Conservation (phyloP, 2,113 vertebrate species). For the Piaya cayana region DNA sequence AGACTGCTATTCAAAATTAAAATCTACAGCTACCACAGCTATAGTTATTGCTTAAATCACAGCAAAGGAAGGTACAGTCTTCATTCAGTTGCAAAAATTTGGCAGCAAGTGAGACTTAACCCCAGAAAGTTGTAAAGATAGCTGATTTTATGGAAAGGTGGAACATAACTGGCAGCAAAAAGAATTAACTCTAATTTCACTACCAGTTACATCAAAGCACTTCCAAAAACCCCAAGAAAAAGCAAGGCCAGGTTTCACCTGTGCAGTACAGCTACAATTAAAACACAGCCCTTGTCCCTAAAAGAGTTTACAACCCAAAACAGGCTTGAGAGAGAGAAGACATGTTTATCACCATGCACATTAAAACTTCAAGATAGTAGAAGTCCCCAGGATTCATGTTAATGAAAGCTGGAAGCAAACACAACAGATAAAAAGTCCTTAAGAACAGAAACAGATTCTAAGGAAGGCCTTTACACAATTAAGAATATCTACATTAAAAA, state of each 20-base stretch:
- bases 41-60: background rate
- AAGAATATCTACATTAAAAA: background rate
- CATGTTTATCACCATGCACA: background rate
- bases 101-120: background rate
- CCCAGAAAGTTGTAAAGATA: background rate
- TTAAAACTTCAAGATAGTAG: constrained; percentile 49
- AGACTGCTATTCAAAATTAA: background rate
- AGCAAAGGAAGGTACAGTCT: background rate
- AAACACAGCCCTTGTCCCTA: constrained; percentile 19
- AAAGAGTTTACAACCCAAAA: constrained; percentile 36
- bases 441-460: background rate
- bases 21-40: background rate
- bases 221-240: constrained; percentile 3
- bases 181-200: constrained; percentile 1
- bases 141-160: constrained; percentile 5
- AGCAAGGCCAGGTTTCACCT: constrained; percentile 21
- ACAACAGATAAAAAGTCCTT: background rate
- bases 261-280: background rate
- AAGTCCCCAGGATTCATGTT: constrained; percentile 44
- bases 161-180: constrained; percentile 14
- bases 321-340: background rate
- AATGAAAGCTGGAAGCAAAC: constrained; percentile 38
- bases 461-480: background rate
- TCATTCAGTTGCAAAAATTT: background rate
- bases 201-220: constrained; percentile 17